Evolutionary conservation across 2,113 vertebrate genomes (phyloP), one percentile per base, ranked within the genome.

Genomic region (Atractosteus spatula): DNA sequence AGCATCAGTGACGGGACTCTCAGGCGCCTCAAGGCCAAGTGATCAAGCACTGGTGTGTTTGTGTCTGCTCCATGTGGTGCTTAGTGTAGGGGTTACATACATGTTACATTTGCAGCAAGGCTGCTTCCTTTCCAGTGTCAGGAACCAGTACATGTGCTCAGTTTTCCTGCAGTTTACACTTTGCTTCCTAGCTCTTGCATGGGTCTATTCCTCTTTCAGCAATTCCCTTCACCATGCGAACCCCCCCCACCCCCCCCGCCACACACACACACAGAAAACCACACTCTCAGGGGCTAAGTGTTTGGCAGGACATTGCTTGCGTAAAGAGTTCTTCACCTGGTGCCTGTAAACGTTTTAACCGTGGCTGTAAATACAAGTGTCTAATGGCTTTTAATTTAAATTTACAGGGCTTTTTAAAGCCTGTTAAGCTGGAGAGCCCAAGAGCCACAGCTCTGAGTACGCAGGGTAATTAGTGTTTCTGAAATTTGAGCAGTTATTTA

Each of bases 401-500:
- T 80, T 81, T 77, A 77, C 79, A 69, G 75, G 47, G 66, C 68
- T 62, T 74, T 55, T 47, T 61, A 47, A 69, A 67, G 77, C 73
- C 70, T 47, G 73, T 41, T 12, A n/a, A 61, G 61, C 56, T 42
- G 54, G 62, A 68, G 74, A 68, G 74, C 16, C 11, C 17, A 10
- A 47, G 64, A 61, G 67, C 61, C 41, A 41, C 14, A 0, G 14
- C 56, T 17, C 71, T 69, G 65, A 70, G 72, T 75, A 74, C 59
- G 76, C 70, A 66, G 17, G 72, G 79, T 81, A 80, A 83, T 85
- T 82, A 85, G 81, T 79, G 77, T 82, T 82, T 83, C 77, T 80
- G 83, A 81, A 85, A 85, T 77, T 78, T 79, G 77, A 82, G 80
- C 79, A 73, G 78, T 82, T 85, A 76, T 83, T 87, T 85, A 81